phyloP scores from a whole-genome alignment of 2,888 invertebrate species.

The Alcis repandata region DNA sequence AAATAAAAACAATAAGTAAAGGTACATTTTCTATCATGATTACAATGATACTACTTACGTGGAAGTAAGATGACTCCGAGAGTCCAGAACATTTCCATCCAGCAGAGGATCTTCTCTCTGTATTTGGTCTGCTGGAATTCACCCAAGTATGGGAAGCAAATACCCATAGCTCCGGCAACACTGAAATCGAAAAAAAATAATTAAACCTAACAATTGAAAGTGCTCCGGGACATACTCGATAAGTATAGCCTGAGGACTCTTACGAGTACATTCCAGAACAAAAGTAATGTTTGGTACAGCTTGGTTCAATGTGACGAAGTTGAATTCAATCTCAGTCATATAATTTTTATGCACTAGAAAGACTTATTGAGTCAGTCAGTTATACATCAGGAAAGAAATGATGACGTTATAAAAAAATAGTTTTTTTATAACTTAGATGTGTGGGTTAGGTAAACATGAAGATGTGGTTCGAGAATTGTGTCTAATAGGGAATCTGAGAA shows the following conservation, averaged over 20 bases:
- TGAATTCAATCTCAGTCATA: too few species aligned
- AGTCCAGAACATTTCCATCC: conserved; percentile 96
- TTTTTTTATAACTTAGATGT: too few species aligned
- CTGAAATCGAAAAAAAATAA: conserved; percentile 71
- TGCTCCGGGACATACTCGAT: background rate
- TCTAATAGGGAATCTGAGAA: conserved; percentile 60
- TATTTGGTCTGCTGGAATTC: conserved; percentile 93
- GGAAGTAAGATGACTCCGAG: conserved; percentile 91
- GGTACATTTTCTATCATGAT: background rate
- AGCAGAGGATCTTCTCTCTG: conserved; percentile 92
- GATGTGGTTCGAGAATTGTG: conserved; percentile 31
- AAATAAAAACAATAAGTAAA: background rate
- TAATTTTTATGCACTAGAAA: too few species aligned
- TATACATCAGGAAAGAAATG: too few species aligned
- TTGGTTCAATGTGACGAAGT: too few species aligned
- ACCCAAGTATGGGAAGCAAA: conserved; percentile 93
- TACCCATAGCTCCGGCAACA: conserved; percentile 93
- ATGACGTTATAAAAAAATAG: too few species aligned
- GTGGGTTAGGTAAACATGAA: too few species aligned
- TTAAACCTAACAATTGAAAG: background rate
- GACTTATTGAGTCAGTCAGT: too few species aligned
- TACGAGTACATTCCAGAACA: too few species aligned
- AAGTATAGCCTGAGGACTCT: background rate
- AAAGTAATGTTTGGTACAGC: too few species aligned
- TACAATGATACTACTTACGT: conserved; percentile 78